phyloP scores from a whole-genome alignment of 2,888 invertebrate genomes.

The Chironomus tentans region DNA sequence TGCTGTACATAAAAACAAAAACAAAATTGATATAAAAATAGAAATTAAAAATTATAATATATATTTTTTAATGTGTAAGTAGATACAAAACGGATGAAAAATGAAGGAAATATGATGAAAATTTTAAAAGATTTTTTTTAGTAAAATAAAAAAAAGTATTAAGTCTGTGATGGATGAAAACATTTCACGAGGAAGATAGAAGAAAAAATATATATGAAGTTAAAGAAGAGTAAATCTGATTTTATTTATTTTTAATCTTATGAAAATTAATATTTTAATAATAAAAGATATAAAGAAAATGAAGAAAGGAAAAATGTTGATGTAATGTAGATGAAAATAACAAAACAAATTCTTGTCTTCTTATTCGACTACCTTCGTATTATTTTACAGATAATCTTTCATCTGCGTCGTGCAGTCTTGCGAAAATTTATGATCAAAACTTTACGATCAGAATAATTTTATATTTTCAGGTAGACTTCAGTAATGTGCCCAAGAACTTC shows the following conservation, averaged over 20 bases:
- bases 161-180: slow-evolving; percentile 10
- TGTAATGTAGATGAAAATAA: background rate
- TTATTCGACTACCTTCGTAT: background rate
- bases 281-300: background rate
- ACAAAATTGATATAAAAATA: background rate
- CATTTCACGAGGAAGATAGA: background rate
- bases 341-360: background rate
- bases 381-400: background rate
- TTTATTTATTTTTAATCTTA: background rate
- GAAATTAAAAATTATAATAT: background rate
- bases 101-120: too few species aligned
- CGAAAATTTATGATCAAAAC: too few species aligned
- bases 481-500: too few species aligned
- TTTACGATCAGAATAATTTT: background rate
- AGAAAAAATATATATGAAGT: slow-evolving; percentile 19
- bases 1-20: background rate
- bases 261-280: background rate
- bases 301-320: background rate
- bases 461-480: background rate
- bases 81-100: too few species aligned
- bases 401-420: too few species aligned
- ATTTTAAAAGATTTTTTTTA: background rate
- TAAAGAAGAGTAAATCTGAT: slow-evolving; percentile 22
- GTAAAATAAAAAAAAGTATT: slow-evolving; percentile 9
- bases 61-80: background rate